These are phyloP conservation scores for Anser cygnoides DNA, from an alignment of 2,113 vertebrate species.

Conservation along the genomic window DNA sequence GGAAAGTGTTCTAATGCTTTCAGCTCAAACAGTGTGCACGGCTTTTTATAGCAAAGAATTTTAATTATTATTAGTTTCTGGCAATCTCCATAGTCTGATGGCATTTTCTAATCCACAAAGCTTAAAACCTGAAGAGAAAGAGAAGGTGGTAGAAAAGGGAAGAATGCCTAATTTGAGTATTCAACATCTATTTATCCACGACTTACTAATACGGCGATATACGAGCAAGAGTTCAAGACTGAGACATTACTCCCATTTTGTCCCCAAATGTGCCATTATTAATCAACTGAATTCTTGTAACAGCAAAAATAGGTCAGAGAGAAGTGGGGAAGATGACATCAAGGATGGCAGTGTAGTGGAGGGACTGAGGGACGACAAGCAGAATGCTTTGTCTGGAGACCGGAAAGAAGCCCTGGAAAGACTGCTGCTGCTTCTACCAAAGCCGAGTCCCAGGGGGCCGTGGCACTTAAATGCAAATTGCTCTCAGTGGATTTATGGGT, in stretches of 20 bases:
- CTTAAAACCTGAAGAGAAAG: conserved; percentile 55
- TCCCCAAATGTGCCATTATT: background rate
- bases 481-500: background rate
- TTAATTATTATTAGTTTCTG: conserved; percentile 60
- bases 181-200: background rate
- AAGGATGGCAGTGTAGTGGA: background rate
- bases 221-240: background rate
- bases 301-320: background rate
- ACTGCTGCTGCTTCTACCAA: background rate
- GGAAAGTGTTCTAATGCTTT: conserved; percentile 45
- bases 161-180: conserved; percentile 17
- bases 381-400: background rate
- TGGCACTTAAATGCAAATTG: background rate
- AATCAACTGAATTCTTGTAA: background rate
- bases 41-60: conserved; percentile 56
- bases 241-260: background rate
- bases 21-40: background rate
- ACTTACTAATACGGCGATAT: background rate
- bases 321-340: background rate
- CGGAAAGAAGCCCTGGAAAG: background rate
- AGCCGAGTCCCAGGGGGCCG: background rate
- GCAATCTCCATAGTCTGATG: conserved; percentile 43
- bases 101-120: conserved; percentile 29
- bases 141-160: conserved; percentile 26
- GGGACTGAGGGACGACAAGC: background rate